Conservation (phyloP, 2,797 vertebrate genomes). For the Acanthurus lineatus region DNA sequence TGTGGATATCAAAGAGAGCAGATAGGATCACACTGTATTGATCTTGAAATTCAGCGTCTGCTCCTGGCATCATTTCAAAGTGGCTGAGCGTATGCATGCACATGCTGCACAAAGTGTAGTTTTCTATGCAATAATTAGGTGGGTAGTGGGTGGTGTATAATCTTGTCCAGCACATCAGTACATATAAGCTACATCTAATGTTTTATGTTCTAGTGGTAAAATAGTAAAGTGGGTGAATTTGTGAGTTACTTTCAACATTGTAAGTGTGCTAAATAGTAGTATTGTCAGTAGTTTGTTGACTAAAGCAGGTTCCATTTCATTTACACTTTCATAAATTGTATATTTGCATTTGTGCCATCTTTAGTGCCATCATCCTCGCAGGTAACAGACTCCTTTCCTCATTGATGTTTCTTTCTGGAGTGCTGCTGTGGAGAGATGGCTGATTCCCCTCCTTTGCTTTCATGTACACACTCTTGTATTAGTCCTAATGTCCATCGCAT, state of each 20-base stretch:
- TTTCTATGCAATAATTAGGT: constrained; percentile 26
- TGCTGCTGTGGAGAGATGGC: no score
- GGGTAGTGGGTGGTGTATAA: neutral
- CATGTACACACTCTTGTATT: no score
- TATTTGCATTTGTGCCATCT: no score
- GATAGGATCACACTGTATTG: constrained; percentile 59
- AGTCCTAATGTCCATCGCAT: neutral
- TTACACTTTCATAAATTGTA: no score
- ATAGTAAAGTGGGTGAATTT: neutral
- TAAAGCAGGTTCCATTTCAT: no score
- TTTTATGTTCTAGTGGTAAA: neutral
- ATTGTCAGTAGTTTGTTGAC: no score
- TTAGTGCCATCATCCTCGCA: no score
- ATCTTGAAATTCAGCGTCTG: constrained; percentile 63
- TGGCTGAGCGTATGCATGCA: constrained; percentile 27
- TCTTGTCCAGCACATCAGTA: neutral
- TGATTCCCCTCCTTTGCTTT: no score
- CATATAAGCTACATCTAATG: neutral
- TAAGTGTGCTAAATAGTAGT: no score
- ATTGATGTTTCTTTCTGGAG: no score
- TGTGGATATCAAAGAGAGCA: constrained; percentile 66
- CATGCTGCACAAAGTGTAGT: constrained; percentile 12
- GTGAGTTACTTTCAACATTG: neutral
- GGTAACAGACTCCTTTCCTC: no score
- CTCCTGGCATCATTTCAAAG: constrained; percentile 56